phyloP scores from a whole-genome alignment of 2,888 invertebrate genomes.

The Globia sparganii region DNA sequence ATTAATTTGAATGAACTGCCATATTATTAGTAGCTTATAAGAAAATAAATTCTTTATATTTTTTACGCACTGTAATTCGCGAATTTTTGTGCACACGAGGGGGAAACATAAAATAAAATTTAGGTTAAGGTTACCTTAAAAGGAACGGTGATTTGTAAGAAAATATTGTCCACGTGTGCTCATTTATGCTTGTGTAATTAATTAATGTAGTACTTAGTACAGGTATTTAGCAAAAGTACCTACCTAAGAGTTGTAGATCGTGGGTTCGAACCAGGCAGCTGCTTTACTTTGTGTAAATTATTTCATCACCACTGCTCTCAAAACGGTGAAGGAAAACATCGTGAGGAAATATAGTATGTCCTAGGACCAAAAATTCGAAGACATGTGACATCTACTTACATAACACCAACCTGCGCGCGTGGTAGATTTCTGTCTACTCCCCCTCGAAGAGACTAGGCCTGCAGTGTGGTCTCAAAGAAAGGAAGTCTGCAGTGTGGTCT shows the following conservation, averaged over 20 bases:
- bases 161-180: background rate
- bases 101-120: background rate
- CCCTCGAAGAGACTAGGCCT: background rate
- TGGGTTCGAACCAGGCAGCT: background rate
- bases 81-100: background rate
- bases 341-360: background rate
- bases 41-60: background rate
- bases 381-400: background rate
- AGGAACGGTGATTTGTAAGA: background rate
- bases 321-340: background rate
- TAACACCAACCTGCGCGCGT: background rate
- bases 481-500: background rate
- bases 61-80: background rate
- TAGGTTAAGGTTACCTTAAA: background rate
- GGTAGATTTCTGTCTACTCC: background rate
- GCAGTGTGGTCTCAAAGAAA: background rate
- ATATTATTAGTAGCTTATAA: conserved; percentile 17
- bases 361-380: background rate
- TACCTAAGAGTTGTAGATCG: background rate
- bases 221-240: background rate
- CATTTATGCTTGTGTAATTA: background rate
- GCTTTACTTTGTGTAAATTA: background rate
- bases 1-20: conserved; percentile 33
- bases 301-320: background rate
- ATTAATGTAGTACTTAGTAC: background rate